phyloP scores from a whole-genome alignment of 30 jellyfish, hydroid and myxozoan species.

The Cassiopea andromeda region DNA sequence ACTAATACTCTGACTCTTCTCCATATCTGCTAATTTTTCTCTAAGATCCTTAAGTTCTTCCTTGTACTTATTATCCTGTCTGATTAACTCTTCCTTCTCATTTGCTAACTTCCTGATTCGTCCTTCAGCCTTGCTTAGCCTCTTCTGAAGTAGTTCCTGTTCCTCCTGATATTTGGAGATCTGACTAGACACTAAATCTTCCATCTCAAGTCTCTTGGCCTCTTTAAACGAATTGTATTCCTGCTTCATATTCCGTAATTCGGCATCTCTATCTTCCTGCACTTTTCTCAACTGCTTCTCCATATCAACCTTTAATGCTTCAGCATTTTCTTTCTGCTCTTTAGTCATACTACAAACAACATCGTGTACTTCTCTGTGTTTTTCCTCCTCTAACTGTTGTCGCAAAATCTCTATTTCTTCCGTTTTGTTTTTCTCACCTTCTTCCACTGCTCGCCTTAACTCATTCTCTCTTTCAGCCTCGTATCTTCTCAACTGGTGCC shows the following conservation, averaged over 20 bases:
- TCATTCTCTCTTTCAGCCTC: constrained; percentile 60
- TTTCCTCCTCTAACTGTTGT: constrained; percentile 65
- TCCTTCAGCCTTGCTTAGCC: constrained; percentile 55
- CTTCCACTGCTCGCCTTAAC: constrained; percentile 25
- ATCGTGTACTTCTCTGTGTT: constrained; percentile 68
- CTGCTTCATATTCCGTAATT: constrained; percentile 46
- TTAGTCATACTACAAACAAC: constrained; percentile 65
- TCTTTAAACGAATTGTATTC: constrained; percentile 43
- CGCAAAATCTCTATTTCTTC: constrained; percentile 43
- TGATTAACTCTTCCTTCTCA: constrained; percentile 43
- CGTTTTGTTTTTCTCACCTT: constrained; percentile 37
- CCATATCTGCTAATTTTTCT: constrained; percentile 22
- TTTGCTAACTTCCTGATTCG: constrained; percentile 33
- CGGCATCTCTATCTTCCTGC: constrained; percentile 72
- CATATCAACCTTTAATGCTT: constrained; percentile 25
- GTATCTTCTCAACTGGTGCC: constrained; percentile 49
- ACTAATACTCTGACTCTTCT: background rate
- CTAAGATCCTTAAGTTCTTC: constrained; percentile 36
- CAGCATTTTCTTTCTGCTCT: constrained; percentile 62
- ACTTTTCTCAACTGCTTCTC: constrained; percentile 58
- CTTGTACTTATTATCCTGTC: constrained; percentile 28
- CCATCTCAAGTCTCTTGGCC: constrained; percentile 46
- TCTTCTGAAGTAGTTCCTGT: constrained; percentile 56
- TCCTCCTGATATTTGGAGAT: constrained; percentile 62
- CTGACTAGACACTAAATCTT: constrained; percentile 59